Evolutionary conservation across 2,113 vertebrate genomes (phyloP), one percentile per base, ranked within the genome.

Genomic region (Phalacrocorax pelagicus): DNA sequence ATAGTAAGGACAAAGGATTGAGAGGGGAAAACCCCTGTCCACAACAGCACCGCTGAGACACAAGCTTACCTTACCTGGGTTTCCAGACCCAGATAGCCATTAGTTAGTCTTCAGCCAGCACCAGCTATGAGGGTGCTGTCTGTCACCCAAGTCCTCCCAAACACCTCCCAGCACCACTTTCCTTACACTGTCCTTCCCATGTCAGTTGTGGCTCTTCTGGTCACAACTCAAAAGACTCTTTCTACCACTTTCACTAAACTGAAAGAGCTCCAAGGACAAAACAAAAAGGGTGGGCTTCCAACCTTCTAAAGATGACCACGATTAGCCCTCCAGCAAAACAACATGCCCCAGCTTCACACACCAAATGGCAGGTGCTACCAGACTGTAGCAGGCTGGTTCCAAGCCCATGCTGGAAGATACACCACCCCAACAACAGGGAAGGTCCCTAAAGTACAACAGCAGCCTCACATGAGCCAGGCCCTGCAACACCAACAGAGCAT

Each of bases 1-100:
- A 18, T 1, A 6, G 14, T 24, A 62, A 85, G 61, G 52, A 67
- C 47, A 93, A 71, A 44, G 69, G 49, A 66, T 8, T 30, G 27
- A 54, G 30, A 88, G 9, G 26, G 12, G 12, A 78, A 75, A 59
- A 26, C 9, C 5, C 15, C 13, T 0, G 0, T 4, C 54, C 19
- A 27, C 21, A 67, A 40, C 11, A 23, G 22, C 27, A 77, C 20
- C 21, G 32, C n/a, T 0, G 2, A 65, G 23, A 59, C 10, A 6
- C 0, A 29, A 5, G 5, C 22, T 24, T 69, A 55, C 12, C 29
- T 55, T 46, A 66, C 29, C 49, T n/a, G 51, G 32, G 13, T 13
- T 80, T 67, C 49, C 49, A 70, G 55, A 5, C 5, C 1, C 12
- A 0, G 0, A 9, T 7, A 12, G n/a, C 34, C 49, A 52, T 0